These are phyloP conservation scores for Sitta europaea DNA, from an alignment of 2,113 vertebrate species.

Conservation along the genomic window DNA sequence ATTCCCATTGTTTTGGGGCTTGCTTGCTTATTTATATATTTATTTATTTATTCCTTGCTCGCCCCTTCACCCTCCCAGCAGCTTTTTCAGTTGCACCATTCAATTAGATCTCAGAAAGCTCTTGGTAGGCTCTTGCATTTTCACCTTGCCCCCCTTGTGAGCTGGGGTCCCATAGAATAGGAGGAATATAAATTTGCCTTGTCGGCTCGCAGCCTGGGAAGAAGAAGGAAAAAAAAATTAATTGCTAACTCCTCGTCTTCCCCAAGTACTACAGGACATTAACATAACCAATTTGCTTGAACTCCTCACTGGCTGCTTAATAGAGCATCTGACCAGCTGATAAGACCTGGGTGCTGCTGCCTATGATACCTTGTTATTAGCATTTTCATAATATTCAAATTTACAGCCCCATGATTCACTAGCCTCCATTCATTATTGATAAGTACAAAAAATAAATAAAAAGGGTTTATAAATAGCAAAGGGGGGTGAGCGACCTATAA, in stretches of 20 bases:
- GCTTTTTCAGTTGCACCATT: slow-evolving; percentile 68
- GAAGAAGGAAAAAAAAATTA: slow-evolving; percentile 82
- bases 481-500: slow-evolving; percentile 94
- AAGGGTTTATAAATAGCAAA: slow-evolving; percentile 90
- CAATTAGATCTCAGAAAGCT: slow-evolving; percentile 82
- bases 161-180: slow-evolving; percentile 76
- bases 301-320: slow-evolving; percentile 94
- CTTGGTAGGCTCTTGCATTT: slow-evolving; percentile 57
- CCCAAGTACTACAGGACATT: slow-evolving; percentile 93
- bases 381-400: slow-evolving; percentile 97
- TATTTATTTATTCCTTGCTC: slow-evolving; percentile 8
- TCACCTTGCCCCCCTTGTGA: slow-evolving; percentile 75
- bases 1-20: slow-evolving; percentile 63
- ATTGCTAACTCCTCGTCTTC: slow-evolving; percentile 91
- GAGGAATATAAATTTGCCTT: slow-evolving; percentile 91
- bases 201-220: slow-evolving; percentile 84
- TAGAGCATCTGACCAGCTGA: slow-evolving; percentile 91
- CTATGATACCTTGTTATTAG: slow-evolving; percentile 78
- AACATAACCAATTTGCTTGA: slow-evolving; percentile 97
- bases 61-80: slow-evolving; percentile 30
- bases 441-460: slow-evolving; percentile 82
- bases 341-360: slow-evolving; percentile 85
- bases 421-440: slow-evolving; percentile 96
- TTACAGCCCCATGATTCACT: slow-evolving; percentile 82
- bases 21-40: slow-evolving; percentile 53